Evolutionary conservation across 1,140 invertebrate genomes (phyloP), one percentile per base, ranked within the genome.

Genomic region (Manduca sexta): DNA sequence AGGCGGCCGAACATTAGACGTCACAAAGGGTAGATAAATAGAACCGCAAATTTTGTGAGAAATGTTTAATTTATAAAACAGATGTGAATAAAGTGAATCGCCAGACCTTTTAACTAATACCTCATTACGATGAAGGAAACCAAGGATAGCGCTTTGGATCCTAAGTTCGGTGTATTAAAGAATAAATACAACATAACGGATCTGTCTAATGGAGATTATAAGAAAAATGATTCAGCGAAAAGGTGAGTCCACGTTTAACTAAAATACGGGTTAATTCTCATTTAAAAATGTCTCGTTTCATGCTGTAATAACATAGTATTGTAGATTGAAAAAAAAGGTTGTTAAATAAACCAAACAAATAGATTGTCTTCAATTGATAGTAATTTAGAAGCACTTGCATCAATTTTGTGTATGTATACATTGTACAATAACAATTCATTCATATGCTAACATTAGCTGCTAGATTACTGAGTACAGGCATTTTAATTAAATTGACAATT

Each of bases 351-450:
- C 11, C 33, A 34, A 34, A 34, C 33, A 34, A 13, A 34, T 35
- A 21, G 44, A 51, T 51, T 51, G 43, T 26, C 38, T 31, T 45
- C 49, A 51, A 51, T 51, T 51, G 43, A 45, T 40, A 21, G 40
- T n/a, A 35, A 35, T 35, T 35, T 35, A 35, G 34, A 35, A 35
- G 7, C 33, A n/a, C 14, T 13, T 35, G n/a, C 1, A 31, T 2
- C 12, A 31, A 4, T 30, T 6, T 4, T 31, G 12, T 1, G 12
- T 38, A 38, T 8, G 14, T 13, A 13, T 13, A 38, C 0, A n/a
- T 38, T 13, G n/a, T 38, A 38, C 8, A n/a, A n/a, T n/a, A n/a
- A n/a, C n/a, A n/a, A n/a, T n/a, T n/a, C n/a, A n/a, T n/a, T n/a
- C n/a, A n/a, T n/a, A n/a, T n/a, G n/a, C n/a, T n/a, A n/a, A n/a